Evolutionary conservation across 2,888 invertebrate genomes (phyloP), one percentile per base, ranked within the genome.

Genomic region (Heteromurus nitidus): DNA sequence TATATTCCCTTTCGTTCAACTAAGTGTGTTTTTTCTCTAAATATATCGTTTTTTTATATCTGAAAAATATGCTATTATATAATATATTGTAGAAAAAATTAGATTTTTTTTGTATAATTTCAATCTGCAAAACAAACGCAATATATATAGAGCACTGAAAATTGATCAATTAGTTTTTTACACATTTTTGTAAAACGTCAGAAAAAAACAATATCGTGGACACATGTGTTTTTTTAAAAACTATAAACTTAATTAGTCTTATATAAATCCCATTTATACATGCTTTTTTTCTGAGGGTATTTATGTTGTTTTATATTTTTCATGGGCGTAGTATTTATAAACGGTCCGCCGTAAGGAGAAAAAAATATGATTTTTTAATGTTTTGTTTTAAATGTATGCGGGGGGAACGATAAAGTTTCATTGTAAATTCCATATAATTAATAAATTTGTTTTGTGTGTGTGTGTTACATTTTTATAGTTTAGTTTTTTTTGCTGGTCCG

Each of bases 401-500:
- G n/a, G n/a, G n/a, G n/a, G n/a, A n/a, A n/a, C n/a, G n/a, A n/a
- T n/a, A n/a, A n/a, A n/a, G n/a, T n/a, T n/a, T n/a, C n/a, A n/a
- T n/a, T n/a, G n/a, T n/a, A n/a, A n/a, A n/a, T n/a, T n/a, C n/a
- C n/a, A n/a, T n/a, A n/a, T n/a, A n/a, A n/a, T n/a, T n/a, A n/a
- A n/a, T n/a, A n/a, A n/a, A n/a, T n/a, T n/a, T n/a, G n/a, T n/a
- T 42, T 42, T 42, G 42, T 42, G 42, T 42, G 7, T n/a, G 18
- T 53, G 53, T 53, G 53, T 58, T 58, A 24, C 16, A 18, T 58
- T 7, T 24, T 22, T 20, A 9, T 24, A 22, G 5, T 22, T 18
- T 30, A 26, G 30, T 20, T 50, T 3, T 16, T 64, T 11, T 20
- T 18, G 28, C 53, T 73, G 73, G 73, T 73, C 73, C 73, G 73